Percentiles rank a stretch among this genome's conserved stretches.
phyloP scores from a whole-genome alignment of 2,888 invertebrate species.

The Dynastes tityus region DNA sequence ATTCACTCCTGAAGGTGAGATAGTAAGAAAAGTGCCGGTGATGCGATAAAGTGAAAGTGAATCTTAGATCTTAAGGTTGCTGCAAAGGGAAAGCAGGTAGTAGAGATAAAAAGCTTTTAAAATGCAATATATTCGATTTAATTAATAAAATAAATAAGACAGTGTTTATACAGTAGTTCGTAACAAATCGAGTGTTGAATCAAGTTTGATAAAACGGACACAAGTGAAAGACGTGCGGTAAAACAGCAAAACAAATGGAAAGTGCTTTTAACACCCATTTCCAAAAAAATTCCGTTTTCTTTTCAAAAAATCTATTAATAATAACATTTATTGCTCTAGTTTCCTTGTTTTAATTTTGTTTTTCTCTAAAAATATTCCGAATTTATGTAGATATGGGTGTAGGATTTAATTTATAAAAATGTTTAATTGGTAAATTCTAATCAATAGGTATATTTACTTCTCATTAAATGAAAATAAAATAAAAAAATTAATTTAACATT shows the following conservation, averaged over 20 bases:
- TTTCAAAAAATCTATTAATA: neutral
- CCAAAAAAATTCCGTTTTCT: neutral
- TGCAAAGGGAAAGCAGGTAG: too few species aligned
- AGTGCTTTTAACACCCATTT: neutral
- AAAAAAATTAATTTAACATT: too few species aligned
- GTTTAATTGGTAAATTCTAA: too few species aligned
- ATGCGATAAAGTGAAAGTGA: slow-evolving; percentile 45
- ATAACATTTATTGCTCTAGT: too few species aligned
- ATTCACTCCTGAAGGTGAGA: neutral
- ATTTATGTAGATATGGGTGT: too few species aligned
- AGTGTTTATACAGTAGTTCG: neutral
- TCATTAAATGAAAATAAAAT: too few species aligned
- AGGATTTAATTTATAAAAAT: too few species aligned
- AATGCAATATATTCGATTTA: slow-evolving; percentile 12
- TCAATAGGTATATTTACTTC: too few species aligned
- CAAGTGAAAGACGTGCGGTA: slow-evolving; percentile 12
- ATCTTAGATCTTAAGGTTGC: neutral
- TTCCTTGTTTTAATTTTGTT: too few species aligned
- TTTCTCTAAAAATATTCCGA: too few species aligned
- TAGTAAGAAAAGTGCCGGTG: slow-evolving; percentile 25
- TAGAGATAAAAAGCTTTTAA: too few species aligned
- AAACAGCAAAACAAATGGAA: slow-evolving; percentile 1
- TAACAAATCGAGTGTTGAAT: neutral
- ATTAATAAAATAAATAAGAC: slow-evolving; percentile 15
- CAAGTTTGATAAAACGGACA: neutral